Percentiles rank a stretch among this genome's conserved stretches.
These are phyloP conservation scores for Zophobas atratus DNA, from an alignment of 1,140 invertebrate genomes.

Conservation along the genomic window DNA sequence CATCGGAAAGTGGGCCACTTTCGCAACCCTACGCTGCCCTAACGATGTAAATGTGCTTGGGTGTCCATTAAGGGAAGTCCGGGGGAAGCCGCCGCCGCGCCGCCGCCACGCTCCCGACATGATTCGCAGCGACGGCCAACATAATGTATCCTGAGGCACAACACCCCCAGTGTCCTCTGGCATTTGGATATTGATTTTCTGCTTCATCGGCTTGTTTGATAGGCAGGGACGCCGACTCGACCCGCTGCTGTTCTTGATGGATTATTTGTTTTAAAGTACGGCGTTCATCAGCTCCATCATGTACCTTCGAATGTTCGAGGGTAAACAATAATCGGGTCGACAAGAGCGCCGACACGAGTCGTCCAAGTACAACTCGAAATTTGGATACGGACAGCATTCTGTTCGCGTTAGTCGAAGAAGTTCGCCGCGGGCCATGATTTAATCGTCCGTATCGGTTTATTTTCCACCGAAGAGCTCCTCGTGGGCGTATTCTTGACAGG, in stretches of 20 bases:
- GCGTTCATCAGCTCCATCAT: neutral
- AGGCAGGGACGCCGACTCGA: constrained; percentile 43
- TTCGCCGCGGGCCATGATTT: too few relatives aligned
- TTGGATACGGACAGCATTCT: neutral
- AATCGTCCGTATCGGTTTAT: too few relatives aligned
- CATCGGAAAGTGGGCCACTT: constrained; percentile 31
- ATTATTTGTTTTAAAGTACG: constrained; percentile 50
- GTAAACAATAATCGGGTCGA: neutral
- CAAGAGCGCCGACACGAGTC: neutral
- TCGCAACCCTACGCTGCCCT: constrained; percentile 31
- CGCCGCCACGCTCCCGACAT: constrained; percentile 13
- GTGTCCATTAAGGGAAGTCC: constrained; percentile 49
- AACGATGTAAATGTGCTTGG: constrained; percentile 45
- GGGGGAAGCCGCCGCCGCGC: neutral
- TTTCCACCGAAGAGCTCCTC: too few relatives aligned
- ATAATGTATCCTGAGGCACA: constrained; percentile 51
- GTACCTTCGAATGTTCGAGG: neutral
- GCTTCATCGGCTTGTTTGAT: constrained; percentile 52
- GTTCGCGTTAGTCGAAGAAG: too few relatives aligned
- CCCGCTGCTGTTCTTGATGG: constrained; percentile 37
- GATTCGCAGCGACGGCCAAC: constrained; percentile 45
- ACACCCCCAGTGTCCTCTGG: constrained; percentile 37
- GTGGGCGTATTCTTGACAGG: too few relatives aligned
- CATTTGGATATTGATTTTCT: constrained; percentile 53
- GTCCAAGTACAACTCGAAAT: constrained; percentile 11